These are phyloP conservation scores for Stichodactyla helianthus DNA, from an alignment of 64 coral and sea anemone genomes.

Conservation along the genomic window DNA sequence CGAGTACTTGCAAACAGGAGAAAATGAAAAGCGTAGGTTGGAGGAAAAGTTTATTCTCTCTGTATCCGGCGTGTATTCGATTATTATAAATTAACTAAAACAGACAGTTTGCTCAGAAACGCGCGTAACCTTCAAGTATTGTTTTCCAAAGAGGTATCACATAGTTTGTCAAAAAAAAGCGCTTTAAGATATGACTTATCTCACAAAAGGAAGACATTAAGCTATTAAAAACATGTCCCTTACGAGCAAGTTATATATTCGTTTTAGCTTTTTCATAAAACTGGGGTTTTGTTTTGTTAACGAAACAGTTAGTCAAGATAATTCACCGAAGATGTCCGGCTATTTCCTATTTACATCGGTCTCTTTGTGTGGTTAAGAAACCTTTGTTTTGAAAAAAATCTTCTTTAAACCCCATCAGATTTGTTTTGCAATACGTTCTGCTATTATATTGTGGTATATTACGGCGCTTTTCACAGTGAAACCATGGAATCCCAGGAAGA, in stretches of 20 bases:
- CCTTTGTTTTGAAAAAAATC: neutral
- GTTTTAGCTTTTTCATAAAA: neutral
- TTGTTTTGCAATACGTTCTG: no score
- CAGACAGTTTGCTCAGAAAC: neutral
- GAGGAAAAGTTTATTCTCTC: neutral
- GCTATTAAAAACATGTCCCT: neutral
- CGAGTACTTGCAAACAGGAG: neutral
- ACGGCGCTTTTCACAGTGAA: no score
- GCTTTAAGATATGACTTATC: neutral
- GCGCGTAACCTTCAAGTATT: neutral
- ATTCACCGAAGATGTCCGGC: neutral
- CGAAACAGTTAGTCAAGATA: neutral
- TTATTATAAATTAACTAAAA: neutral
- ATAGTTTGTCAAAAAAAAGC: neutral
- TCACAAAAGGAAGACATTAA: neutral
- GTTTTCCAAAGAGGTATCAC: neutral
- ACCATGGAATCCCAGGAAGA: no score
- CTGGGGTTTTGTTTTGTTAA: neutral
- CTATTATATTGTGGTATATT: no score
- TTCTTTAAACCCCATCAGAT: neutral
- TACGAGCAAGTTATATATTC: neutral
- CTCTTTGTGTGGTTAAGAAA: neutral
- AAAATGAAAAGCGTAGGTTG: neutral
- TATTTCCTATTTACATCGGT: neutral
- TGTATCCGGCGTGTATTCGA: neutral